Conservation (phyloP, 2,113 vertebrate genomes). For the Sus scrofa region T2T-Sscrofa CM000814.6:100468501-100469000, state of each 20-base stretch:
- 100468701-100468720: constrained; percentile 47
- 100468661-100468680: constrained; percentile 38
- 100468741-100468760: constrained; percentile 64
- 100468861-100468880: too few species aligned
- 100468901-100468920: too few species aligned
- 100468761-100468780: constrained; percentile 61
- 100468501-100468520: constrained; percentile 39
- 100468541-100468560: constrained; percentile 36
- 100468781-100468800: constrained; percentile 70
- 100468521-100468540: constrained; percentile 8
- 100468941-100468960: too few species aligned
- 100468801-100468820: constrained; percentile 52
- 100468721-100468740: constrained; percentile 42
- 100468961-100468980: too few species aligned
- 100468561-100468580: constrained; percentile 47
- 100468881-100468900: too few species aligned
- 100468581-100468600: constrained; percentile 11
- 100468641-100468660: constrained; percentile 57
- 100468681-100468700: constrained; percentile 61
- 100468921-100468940: too few species aligned
- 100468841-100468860: background rate
- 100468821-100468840: background rate
- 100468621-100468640: constrained; percentile 5
- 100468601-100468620: constrained; percentile 55
- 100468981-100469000: too few species aligned